Evolutionary conservation across 2,797 vertebrate genomes (phyloP), one percentile per base, ranked within the genome.

Genomic region (Holocentrus rufus): DNA sequence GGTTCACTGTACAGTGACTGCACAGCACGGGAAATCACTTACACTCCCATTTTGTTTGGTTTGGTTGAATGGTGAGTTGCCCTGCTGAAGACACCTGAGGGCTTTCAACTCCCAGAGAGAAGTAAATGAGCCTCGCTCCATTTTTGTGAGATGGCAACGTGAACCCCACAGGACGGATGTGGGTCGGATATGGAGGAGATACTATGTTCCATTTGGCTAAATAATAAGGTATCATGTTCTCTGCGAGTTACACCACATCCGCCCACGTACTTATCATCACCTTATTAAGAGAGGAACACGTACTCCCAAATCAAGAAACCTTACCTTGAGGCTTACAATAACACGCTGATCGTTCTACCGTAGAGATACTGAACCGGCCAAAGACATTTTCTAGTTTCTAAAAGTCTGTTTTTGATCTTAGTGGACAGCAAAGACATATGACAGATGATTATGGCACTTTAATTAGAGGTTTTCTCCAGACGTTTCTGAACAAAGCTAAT

Each of bases 191-290:
- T 46, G 77, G 72, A 60, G 46, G 68, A 57, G 31, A 62, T 70
- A 36, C 65, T 65, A 52, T 25, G 47, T 74, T 86, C 74, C 69
- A 74, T 89, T 85, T 85, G 85, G 83, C 83, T 56, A 58, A 68
- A 82, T 64, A 50, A 42, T 36, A 84, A 78, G 67, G 80, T 84
- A 90, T 88, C 67, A 83, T 75, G 79, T 83, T 80, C 68, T 85
- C 75, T 30, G 69, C 34, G 69, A 88, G 64, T 52, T 77, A 75
- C 5, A 63, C 74, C 77, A 83, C 86, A 79, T 82, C 79, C 87
- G 69, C 91, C 89, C 84, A 86, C 86, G 64, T 65, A 73, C 82
- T 74, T 75, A 82, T 89, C 88, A 87, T 82, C 83, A 82, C 84
- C 64, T 84, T 81, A 76, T 73, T 85, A 86, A 77, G 50, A 81